Conservation (phyloP, 2,113 vertebrate species). For the Colossoma macropomum region DNA sequence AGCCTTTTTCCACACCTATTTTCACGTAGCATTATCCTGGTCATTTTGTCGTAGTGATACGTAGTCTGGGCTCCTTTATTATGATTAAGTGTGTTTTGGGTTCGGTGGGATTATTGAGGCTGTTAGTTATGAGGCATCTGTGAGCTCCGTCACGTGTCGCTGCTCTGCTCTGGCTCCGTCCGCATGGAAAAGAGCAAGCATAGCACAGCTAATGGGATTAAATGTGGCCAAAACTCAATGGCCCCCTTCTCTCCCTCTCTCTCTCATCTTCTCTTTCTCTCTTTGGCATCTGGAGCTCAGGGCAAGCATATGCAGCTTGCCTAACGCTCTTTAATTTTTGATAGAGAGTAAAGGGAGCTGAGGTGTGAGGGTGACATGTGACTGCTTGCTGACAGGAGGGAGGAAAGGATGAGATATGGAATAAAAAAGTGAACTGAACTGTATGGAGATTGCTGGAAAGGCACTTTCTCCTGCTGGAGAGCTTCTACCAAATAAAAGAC, state of each 20-base stretch:
- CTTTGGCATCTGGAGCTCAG: constrained; percentile 1
- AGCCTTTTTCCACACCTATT: not conserved
- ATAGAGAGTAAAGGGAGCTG: constrained; percentile 1
- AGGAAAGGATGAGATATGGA: not conserved
- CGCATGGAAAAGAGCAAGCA: constrained; percentile 29
- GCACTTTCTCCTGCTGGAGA: not conserved
- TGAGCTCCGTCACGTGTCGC: constrained; percentile 43
- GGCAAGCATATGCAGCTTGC: constrained; percentile 10
- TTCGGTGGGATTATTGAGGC: constrained; percentile 12
- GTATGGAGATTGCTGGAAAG: not conserved
- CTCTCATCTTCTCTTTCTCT: not conserved
- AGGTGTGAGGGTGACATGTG: not conserved
- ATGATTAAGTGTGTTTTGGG: not conserved
- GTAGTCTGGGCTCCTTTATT: not conserved
- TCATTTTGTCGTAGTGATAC: not conserved
- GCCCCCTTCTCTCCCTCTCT: not conserved
- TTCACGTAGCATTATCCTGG: not conserved
- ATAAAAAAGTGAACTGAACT: not conserved
- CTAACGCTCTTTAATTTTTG: not conserved
- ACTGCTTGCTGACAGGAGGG: not conserved
- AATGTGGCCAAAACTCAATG: not conserved
- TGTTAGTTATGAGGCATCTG: constrained; percentile 38
- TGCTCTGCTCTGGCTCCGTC: constrained; percentile 29
- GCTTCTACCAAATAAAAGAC: not conserved
- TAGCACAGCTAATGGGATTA: constrained; percentile 35